Base-by-base conservation (phyloP, 2,113 vertebrate genomes). In the Ammodytes dubius region DNA sequence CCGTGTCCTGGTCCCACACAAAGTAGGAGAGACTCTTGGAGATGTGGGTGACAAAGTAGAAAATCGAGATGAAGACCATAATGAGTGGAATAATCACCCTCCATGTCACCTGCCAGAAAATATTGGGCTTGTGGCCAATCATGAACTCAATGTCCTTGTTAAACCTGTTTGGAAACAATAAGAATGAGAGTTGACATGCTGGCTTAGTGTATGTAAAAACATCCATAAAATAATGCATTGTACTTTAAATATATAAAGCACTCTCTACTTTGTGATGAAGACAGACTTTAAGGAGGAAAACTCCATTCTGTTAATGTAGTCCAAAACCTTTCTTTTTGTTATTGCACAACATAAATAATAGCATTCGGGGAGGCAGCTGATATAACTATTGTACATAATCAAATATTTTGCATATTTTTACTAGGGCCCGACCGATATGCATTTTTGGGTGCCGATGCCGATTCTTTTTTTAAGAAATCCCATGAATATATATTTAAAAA, bases 61-160 rank as follows among this genome's bases (percentile, higher is more conserved):
- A 97, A 0, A 99, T 2, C 78, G 99, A 94, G 87, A 99, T 98
- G 77, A 96, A 37, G 74, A 98, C 49, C 96, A 99, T 98, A 53
- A 99, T 95, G 70, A 99, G 84, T 0, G 98, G 98, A 73, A 98
- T 99, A 72, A 99, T 0, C 27, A 96, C 27, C 67, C 98, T 95
- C 98, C 98, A 99, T 0, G 95, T 96, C 57, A 81, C 59, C 84
- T 99, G 98, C 98, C 98, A 99, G 95, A 99, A 99, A 61, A 99
- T 91, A 74, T 98, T 99, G 27, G 98, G 98, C 79, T 97, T 98
- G 92, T 99, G 97, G 70, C 98, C 98, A 2, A 96, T 91, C 98
- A 99, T 99, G 83, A 98, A 99, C 88, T 98, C 86, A 1, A 99
- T 96, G 90, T 99, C 98, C 58, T 91, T 47, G 78, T 98, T 99